These are phyloP conservation scores for Passerculus sandwichensis DNA, from an alignment of 2,797 vertebrate species.

Conservation along the genomic window DNA sequence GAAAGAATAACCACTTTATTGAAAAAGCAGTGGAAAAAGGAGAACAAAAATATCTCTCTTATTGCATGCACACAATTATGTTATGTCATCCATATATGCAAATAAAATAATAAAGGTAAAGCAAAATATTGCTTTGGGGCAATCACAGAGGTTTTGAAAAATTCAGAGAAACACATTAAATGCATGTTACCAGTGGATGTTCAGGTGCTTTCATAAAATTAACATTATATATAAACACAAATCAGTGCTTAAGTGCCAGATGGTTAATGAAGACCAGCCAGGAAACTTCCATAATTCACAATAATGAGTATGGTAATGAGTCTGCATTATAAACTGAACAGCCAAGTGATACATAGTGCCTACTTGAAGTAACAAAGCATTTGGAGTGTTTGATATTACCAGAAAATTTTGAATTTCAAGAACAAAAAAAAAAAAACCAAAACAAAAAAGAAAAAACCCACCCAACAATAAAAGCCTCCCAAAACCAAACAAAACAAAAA, in stretches of 20 bases:
- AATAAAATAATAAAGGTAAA: slow-evolving; percentile 49
- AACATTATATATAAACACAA: slow-evolving; percentile 73
- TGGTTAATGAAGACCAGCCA: slow-evolving; percentile 80
- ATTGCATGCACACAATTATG: neutral
- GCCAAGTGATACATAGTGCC: slow-evolving; percentile 59
- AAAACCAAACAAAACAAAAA: neutral
- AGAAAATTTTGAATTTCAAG: slow-evolving; percentile 44
- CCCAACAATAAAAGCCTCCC: neutral
- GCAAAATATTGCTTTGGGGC: slow-evolving; percentile 19
- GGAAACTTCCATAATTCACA: slow-evolving; percentile 78
- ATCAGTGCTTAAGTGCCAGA: slow-evolving; percentile 79
- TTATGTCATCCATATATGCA: neutral
- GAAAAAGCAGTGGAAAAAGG: neutral
- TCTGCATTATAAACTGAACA: slow-evolving; percentile 73
- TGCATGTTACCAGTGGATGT: slow-evolving; percentile 55
- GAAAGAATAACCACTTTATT: neutral
- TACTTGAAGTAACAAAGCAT: slow-evolving; percentile 75
- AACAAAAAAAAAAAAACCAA: neutral
- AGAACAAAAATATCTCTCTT: neutral
- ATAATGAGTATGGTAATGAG: slow-evolving; percentile 80
- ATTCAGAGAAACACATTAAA: slow-evolving; percentile 69
- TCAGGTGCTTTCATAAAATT: slow-evolving; percentile 78
- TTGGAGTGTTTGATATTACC: slow-evolving; percentile 65
- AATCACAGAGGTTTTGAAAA: slow-evolving; percentile 61
- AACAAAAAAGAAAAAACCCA: neutral